A percentile compares a stretch with the other conserved stretches of the same genome.
Evolutionary conservation across 2,888 invertebrate species (phyloP).

Genomic region (Coenonympha glycerion): DNA sequence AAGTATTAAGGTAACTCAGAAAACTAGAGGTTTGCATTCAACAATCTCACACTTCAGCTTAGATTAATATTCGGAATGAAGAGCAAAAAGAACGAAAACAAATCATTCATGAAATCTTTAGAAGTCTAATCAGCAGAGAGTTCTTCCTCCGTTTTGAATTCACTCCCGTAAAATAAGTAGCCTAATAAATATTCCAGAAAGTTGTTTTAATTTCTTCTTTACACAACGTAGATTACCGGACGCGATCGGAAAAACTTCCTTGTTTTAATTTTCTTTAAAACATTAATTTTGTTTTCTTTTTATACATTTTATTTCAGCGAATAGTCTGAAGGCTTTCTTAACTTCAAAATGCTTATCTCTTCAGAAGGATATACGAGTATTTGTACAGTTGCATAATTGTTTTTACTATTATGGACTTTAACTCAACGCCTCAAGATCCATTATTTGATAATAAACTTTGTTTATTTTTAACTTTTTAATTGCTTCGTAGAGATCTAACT

Average conservation of each 20-base stretch:
- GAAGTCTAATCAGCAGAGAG: constrained; percentile 23
- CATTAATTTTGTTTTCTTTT: constrained; percentile 58
- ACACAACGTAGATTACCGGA: constrained; percentile 70
- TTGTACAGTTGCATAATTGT: constrained; percentile 35
- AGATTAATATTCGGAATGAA: not conserved
- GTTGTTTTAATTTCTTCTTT: constrained; percentile 75
- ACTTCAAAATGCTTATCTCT: constrained; percentile 64
- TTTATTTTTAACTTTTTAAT: constrained; percentile 60
- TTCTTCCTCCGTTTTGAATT: constrained; percentile 41
- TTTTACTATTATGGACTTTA: constrained; percentile 50
- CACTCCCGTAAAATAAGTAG: constrained; percentile 59
- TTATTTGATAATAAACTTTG: constrained; percentile 42
- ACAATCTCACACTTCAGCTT: too few relatives aligned
- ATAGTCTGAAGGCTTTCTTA: constrained; percentile 68
- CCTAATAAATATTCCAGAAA: constrained; percentile 74
- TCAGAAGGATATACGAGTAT: constrained; percentile 52
- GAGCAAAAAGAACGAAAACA: constrained; percentile 5
- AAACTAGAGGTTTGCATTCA: too few relatives aligned
- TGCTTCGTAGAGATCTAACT: constrained; percentile 54
- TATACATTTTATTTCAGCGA: constrained; percentile 66
- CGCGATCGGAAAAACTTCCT: constrained; percentile 71
- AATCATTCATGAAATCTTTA: constrained; percentile 22
- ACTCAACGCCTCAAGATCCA: constrained; percentile 42
- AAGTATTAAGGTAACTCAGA: too few relatives aligned
- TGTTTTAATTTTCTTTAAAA: constrained; percentile 76